Evolutionary conservation across 2,797 vertebrate species (phyloP).

Genomic region (Chrysocyon brachyurus): DNA sequence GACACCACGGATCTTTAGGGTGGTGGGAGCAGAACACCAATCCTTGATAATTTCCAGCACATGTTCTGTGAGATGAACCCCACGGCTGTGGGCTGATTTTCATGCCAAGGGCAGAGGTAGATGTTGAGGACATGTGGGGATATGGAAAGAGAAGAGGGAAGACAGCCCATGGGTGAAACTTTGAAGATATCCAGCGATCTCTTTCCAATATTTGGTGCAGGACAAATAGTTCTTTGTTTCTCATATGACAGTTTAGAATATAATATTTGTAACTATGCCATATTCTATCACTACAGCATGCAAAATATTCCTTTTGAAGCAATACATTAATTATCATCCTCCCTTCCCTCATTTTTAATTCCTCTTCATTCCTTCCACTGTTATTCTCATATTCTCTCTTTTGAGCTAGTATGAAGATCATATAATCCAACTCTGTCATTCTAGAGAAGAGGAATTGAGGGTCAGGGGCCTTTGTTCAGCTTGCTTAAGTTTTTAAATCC

Average conservation of each 20-base stretch:
- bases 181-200: not conserved
- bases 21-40: not conserved
- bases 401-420: not conserved
- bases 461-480: not conserved
- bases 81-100: fast-evolving
- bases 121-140: not conserved
- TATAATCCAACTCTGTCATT: not conserved
- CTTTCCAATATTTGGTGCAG: not conserved
- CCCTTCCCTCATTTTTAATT: not conserved
- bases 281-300: not conserved
- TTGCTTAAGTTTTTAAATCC: not conserved
- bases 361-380: not conserved
- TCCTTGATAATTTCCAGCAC: too few species aligned
- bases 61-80: not conserved
- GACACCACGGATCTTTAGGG: not conserved
- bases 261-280: not conserved
- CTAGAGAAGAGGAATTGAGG: not conserved
- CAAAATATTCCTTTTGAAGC: not conserved
- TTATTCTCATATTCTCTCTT: not conserved
- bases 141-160: not conserved
- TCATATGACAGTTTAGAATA: not conserved
- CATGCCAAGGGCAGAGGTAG: not conserved
- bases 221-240: not conserved
- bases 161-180: not conserved
- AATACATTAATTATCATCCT: not conserved